These are phyloP conservation scores for Phataginus tetradactyla DNA, from an alignment of 2,797 vertebrate genomes.

Conservation along the genomic window DNA sequence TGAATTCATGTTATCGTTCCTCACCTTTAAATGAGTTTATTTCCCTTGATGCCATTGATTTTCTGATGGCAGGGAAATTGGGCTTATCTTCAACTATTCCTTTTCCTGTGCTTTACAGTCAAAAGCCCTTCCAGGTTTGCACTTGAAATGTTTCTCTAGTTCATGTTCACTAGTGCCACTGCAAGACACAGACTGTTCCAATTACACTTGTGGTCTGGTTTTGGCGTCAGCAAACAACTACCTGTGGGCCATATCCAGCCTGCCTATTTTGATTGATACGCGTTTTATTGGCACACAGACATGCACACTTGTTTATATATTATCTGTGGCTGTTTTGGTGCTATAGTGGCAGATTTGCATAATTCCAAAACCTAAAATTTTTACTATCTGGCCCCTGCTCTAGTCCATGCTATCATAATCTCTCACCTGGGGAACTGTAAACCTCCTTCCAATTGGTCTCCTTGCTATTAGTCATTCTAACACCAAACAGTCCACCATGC, in stretches of 20 bases:
- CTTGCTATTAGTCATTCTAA: background rate
- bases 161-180: background rate
- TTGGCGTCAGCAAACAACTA: background rate
- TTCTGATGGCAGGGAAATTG: background rate
- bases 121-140: background rate
- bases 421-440: background rate
- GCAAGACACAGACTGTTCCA: background rate
- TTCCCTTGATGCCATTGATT: background rate
- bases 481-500: background rate
- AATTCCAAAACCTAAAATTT: constrained; percentile 1
- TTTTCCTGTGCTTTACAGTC: background rate
- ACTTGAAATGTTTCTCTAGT: background rate
- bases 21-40: background rate
- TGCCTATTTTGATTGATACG: background rate
- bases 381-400: background rate
- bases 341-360: background rate
- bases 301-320: background rate
- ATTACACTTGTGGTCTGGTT: background rate
- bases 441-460: background rate
- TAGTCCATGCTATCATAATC: background rate
- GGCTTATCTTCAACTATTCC: background rate
- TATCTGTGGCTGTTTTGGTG: background rate
- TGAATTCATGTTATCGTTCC: background rate
- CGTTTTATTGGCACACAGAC: background rate
- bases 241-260: background rate